Base-by-base conservation (phyloP, 92 coral and sea anemone genomes). In the Palythoa grandis region DNA sequence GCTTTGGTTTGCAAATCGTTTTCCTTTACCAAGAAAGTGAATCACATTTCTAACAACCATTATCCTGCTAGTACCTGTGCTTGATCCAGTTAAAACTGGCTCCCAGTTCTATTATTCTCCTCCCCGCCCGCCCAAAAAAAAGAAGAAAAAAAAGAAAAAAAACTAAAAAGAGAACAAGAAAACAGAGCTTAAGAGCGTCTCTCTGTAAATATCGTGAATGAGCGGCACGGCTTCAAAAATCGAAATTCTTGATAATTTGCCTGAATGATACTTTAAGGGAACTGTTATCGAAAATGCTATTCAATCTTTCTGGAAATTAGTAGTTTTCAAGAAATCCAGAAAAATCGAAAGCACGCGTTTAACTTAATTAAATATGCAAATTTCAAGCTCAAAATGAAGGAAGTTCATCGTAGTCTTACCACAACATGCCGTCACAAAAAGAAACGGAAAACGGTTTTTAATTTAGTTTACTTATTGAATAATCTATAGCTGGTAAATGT, bases 201-300 rank as follows among this genome's bases (percentile, higher is more conserved):
- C 10, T 79, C 84, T 58, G 67, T 78, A 78, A 78, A 78, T 0
- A 79, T 79, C 5, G 84, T 54, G 73, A 79, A 79, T 0, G 2
- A 5, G 85, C 72, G 85, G 86, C 86, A 82, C 38, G 86, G 86
- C 86, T 82, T 82, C 86, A 82, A 37, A 82, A 82, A 68, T 82
- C 76, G 69, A 79, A 79, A 79, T 60, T 79, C 85, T 79, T 79
- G 85, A 79, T 63, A 79, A 74, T 79, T 79, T 79, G 85, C 85
- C 85, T 9, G 85, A 79, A 79, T 56, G 85, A 63, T 1, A 61
- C 85, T 11, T 67, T 82, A 35, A 0, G 78, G 86, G 86, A 82
- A 10, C 86, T 82, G 67, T 82, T 82, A 16, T 67, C 85, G 53
- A 79, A 79, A 71, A 71, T 71, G 76, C 35, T 37, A 71, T 71